A percentile compares a stretch with the other conserved stretches of the same genome.
Evolutionary conservation across 2,888 invertebrate genomes (phyloP).

Genomic region (Drosophila birchii): DNA sequence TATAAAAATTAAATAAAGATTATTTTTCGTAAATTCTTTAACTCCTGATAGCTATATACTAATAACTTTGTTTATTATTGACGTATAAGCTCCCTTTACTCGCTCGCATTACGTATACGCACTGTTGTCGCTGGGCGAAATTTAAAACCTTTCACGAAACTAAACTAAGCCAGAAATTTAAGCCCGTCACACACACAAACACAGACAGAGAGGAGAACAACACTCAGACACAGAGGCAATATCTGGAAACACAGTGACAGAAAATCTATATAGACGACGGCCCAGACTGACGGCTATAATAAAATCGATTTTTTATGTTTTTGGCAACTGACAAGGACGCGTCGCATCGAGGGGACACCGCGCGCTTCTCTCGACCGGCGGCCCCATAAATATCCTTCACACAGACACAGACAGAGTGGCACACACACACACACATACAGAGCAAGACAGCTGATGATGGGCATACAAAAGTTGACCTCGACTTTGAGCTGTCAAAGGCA

Average conservation of each 20-base stretch:
- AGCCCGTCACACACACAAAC: conserved; percentile 54
- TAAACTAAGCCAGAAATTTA: conserved; percentile 55
- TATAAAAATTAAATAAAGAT: too few species aligned
- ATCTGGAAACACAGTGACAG: conserved; percentile 62
- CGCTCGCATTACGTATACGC: neutral
- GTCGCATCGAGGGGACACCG: conserved; percentile 55
- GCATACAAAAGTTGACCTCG: conserved; percentile 82
- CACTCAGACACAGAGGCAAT: conserved; percentile 61
- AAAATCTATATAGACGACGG: conserved; percentile 70
- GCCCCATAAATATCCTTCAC: conserved; percentile 64
- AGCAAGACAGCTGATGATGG: conserved; percentile 69
- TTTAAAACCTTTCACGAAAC: conserved; percentile 44
- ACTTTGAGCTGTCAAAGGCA: conserved; percentile 83
- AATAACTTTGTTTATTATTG: too few species aligned
- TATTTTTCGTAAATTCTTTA: neutral
- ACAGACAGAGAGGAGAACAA: conserved; percentile 19
- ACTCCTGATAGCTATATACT: neutral
- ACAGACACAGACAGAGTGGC: conserved; percentile 15
- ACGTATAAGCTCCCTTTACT: too few species aligned
- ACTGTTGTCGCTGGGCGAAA: neutral
- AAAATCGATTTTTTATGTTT: conserved; percentile 77
- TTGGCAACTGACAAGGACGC: conserved; percentile 72
- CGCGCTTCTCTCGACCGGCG: conserved; percentile 57
- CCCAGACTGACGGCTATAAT: conserved; percentile 69
- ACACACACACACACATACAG: conserved; percentile 17